These are phyloP conservation scores for Solenopsis fugax DNA, from an alignment of 1,140 invertebrate species.

Conservation along the genomic window DNA sequence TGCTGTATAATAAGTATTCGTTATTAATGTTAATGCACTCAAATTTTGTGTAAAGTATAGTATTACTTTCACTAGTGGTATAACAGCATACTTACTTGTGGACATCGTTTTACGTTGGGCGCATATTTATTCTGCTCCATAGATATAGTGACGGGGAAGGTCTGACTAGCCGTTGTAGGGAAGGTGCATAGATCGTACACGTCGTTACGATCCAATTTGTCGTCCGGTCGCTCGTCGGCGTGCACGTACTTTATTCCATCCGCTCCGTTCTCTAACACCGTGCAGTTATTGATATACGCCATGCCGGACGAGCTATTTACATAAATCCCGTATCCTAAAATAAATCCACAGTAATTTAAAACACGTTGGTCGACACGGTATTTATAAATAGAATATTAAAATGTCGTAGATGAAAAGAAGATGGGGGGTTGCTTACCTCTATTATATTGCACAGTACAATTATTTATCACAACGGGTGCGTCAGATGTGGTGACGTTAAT, in stretches of 20 bases:
- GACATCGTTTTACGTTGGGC: slow-evolving; percentile 89
- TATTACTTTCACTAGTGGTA: neutral
- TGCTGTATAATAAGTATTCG: slow-evolving; percentile 81
- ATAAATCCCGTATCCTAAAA: slow-evolving; percentile 94
- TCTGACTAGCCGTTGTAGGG: slow-evolving; percentile 93
- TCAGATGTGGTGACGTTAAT: slow-evolving; percentile 95
- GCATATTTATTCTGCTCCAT: slow-evolving; percentile 92
- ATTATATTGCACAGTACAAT: slow-evolving; percentile 94
- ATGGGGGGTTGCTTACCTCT: slow-evolving; percentile 87
- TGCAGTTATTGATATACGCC: slow-evolving; percentile 90
- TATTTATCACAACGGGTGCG: slow-evolving; percentile 93
- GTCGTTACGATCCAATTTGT: slow-evolving; percentile 90
- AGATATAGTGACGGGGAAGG: slow-evolving; percentile 92
- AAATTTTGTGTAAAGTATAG: neutral
- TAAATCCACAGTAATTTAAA: neutral
- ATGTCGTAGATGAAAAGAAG: neutral
- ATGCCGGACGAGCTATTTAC: slow-evolving; percentile 95
- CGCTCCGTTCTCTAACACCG: slow-evolving; percentile 92
- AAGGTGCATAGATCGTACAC: slow-evolving; percentile 94
- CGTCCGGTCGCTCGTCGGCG: slow-evolving; percentile 91
- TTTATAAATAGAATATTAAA: neutral
- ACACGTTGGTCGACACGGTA: slow-evolving; percentile 22
- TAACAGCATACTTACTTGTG: slow-evolving; percentile 87
- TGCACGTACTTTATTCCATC: slow-evolving; percentile 95
- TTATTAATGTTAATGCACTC: neutral